Evolutionary conservation across 2,113 vertebrate species (phyloP).

Genomic region (Dasypus novemcinctus): DNA sequence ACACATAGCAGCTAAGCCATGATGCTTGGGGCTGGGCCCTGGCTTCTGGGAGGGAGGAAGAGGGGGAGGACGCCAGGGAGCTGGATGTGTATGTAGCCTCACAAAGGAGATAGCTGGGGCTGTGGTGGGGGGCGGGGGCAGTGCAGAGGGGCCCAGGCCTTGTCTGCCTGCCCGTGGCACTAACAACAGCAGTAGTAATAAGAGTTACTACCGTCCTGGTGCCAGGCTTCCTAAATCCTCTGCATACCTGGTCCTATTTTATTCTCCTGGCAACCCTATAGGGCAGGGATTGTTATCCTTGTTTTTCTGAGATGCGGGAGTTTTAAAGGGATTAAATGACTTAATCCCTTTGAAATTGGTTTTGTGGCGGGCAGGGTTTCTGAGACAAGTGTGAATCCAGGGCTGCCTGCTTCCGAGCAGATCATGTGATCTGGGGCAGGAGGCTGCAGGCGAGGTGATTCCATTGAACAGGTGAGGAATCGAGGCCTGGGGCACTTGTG

Average conservation of each 20-base stretch:
- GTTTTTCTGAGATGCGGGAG: not conserved
- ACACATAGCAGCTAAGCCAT: not conserved
- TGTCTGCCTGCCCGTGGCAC: not conserved
- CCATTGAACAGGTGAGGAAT: not conserved
- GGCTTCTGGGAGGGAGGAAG: not conserved
- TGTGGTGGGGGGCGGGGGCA: not conserved
- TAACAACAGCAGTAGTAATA: not conserved
- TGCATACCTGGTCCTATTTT: not conserved
- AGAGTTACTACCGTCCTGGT: not conserved
- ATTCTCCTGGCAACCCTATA: not conserved
- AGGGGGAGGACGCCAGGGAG: not conserved
- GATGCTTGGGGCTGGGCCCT: not conserved
- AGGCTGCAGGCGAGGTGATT: not conserved
- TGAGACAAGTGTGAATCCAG: not conserved
- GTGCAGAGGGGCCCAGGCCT: not conserved
- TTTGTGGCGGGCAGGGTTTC: not conserved
- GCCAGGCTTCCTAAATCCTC: not conserved
- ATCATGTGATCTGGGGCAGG: not conserved
- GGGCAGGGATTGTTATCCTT: not conserved
- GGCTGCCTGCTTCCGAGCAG: not conserved
- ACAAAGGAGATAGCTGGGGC: not conserved
- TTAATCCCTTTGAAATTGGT: not conserved
- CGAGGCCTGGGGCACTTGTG: not conserved
- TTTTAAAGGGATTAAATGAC: not conserved
- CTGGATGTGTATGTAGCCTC: too few species aligned